Conservation (phyloP, 1,140 invertebrate species). For the Octopus sinensis region DNA sequence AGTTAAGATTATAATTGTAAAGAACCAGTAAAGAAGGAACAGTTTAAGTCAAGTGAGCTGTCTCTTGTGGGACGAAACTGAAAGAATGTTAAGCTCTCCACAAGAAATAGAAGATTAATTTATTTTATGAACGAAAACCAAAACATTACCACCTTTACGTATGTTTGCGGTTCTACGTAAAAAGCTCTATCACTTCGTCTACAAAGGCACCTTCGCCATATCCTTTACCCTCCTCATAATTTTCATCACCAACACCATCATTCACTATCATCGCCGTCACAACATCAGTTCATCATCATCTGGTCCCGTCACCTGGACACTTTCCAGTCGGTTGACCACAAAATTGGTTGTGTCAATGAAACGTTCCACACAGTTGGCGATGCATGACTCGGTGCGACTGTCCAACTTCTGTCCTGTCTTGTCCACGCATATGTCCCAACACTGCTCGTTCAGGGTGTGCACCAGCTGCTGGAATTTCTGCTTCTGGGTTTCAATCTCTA, state of each 20-base stretch:
- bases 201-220: not conserved
- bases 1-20: too few relatives aligned
- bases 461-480: conserved; percentile 70
- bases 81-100: too few relatives aligned
- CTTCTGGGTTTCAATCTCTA: conserved; percentile 83
- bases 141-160: too few relatives aligned
- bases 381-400: conserved; percentile 80
- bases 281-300: not conserved
- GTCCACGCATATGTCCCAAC: conserved; percentile 92
- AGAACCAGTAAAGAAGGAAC: too few relatives aligned
- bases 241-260: not conserved
- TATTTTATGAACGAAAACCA: too few relatives aligned
- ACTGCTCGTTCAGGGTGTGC: conserved; percentile 85
- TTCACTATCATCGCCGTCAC: not conserved
- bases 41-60: too few relatives aligned
- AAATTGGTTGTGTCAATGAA: conserved; percentile 72
- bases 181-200: too few relatives aligned
- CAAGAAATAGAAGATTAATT: too few relatives aligned
- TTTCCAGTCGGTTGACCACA: conserved; percentile 13
- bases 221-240: not conserved
- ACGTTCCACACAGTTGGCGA: conserved; percentile 88
- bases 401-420: conserved; percentile 83
- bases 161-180: too few relatives aligned
- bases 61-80: too few relatives aligned
- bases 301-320: not conserved